These are phyloP conservation scores for Andrena chrysosceles DNA, from an alignment of 2,888 invertebrate genomes.

Conservation along the genomic window DNA sequence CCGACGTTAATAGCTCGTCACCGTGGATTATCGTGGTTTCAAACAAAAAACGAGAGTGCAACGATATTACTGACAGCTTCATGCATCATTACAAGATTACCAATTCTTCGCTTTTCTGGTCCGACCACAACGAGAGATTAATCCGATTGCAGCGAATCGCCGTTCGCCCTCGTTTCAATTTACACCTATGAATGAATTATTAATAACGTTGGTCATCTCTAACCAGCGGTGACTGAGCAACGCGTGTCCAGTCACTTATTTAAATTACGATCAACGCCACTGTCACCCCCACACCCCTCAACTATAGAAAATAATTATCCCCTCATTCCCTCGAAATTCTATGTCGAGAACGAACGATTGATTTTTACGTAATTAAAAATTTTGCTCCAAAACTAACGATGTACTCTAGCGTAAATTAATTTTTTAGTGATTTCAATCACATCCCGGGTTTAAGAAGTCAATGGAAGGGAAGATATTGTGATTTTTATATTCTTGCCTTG, in stretches of 20 bases:
- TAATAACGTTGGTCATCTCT: slow-evolving; percentile 16
- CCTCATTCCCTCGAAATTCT: not conserved
- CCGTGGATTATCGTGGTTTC: not conserved
- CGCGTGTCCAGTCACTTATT: slow-evolving; percentile 11
- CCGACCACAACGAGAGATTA: slow-evolving; percentile 2
- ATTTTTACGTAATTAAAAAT: not conserved
- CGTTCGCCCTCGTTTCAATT: slow-evolving; percentile 24
- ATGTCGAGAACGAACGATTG: not conserved
- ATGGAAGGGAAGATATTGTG: not conserved
- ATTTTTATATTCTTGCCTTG: too few relatives aligned
- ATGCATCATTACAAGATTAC: slow-evolving; percentile 28
- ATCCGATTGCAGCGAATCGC: slow-evolving; percentile 20
- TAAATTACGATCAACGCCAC: slow-evolving; percentile 19
- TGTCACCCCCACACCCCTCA: not conserved
- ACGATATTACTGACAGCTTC: slow-evolving; percentile 4
- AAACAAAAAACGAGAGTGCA: not conserved
- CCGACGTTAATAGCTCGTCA: not conserved
- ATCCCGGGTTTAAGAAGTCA: not conserved
- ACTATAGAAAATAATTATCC: slow-evolving; percentile 18
- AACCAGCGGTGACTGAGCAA: slow-evolving; percentile 4
- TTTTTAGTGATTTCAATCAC: not conserved
- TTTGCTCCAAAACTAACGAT: not conserved
- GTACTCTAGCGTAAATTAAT: not conserved
- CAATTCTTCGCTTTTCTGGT: slow-evolving; percentile 13
- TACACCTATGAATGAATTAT: slow-evolving; percentile 38